Evolutionary conservation across 2,888 invertebrate species (phyloP), one percentile per base, ranked within the genome.

Genomic region (Apomyelois bistriatella): DNA sequence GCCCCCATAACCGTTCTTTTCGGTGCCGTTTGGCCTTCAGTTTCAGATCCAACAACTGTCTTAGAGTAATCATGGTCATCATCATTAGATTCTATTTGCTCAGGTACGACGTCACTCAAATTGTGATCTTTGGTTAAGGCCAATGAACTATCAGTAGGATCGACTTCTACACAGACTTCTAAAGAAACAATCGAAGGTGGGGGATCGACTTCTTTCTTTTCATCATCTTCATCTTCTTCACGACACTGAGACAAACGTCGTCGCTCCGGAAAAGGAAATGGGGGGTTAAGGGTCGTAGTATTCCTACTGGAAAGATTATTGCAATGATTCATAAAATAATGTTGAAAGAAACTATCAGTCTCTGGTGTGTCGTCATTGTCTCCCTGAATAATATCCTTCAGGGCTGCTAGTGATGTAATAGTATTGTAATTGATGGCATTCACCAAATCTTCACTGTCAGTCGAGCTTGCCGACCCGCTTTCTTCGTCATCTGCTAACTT

Each of bases 171-270:
- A 37, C 62, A 61, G 10, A 60, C 47, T 15, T 66, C 68, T 13
- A 70, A 65, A 42, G 74, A 71, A 47, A 66, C 56, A 28, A 57
- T 58, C 2, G 72, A 66, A 9, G 69, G 63, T 7, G 70, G 59
- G 35, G 68, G 66, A 53, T 78, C 72, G 36, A 54, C 57, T 32
- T 88, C 86, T 65, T 82, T 86, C 49, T 73, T 85, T 49, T 81
- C 92, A 61, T 95, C 95, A 52, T 95, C 95, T 74, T 96, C 96
- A 67, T 96, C 96, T 82, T 96, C 96, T 75, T 96, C 96, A 56
- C 94, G 92, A 75, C 96, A 96, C 79, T 96, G 95, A 2, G 96
- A 96, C 59, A 96, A 79, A 10, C 96, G 92, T 30, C 95, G 89
- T 4, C 93, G 89, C 65, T 92, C 93, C 53, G 88, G 85, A 65